These are phyloP conservation scores for Gymnocypris eckloni DNA, from an alignment of 2,797 vertebrate species.

Conservation along the genomic window DNA sequence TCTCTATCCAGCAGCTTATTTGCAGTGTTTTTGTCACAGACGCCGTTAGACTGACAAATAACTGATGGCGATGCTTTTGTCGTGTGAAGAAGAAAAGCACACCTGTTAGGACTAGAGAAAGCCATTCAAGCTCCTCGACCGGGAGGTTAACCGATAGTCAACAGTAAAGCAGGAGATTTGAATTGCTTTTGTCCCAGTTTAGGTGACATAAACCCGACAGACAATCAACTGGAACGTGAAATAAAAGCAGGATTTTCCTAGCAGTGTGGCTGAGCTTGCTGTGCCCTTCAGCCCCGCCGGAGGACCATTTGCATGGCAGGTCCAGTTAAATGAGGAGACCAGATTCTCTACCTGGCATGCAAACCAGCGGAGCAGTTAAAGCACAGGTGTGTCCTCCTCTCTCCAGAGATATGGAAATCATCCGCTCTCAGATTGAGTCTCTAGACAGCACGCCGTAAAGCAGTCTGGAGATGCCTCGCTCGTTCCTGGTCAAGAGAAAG, in stretches of 20 bases:
- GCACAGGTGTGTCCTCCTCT: slow-evolving; percentile 74
- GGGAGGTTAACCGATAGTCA: slow-evolving; percentile 63
- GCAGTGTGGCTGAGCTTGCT: slow-evolving; percentile 73
- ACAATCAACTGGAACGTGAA: slow-evolving; percentile 63
- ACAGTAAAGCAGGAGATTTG: slow-evolving; percentile 63
- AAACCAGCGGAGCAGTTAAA: slow-evolving; percentile 80
- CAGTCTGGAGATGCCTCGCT: slow-evolving; percentile 74
- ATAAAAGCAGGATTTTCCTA: slow-evolving; percentile 78
- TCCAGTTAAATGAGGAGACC: slow-evolving; percentile 78
- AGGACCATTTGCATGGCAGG: slow-evolving; percentile 81
- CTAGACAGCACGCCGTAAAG: slow-evolving; percentile 49
- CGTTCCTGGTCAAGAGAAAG: slow-evolving; percentile 83
- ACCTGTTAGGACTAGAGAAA: slow-evolving; percentile 49
- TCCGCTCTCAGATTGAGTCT: slow-evolving; percentile 72
- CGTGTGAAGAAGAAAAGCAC: slow-evolving; percentile 45
- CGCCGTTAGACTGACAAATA: slow-evolving; percentile 4
- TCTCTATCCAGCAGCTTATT: not conserved
- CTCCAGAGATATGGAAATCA: slow-evolving; percentile 74
- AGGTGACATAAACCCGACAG: slow-evolving; percentile 64
- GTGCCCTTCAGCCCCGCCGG: slow-evolving; percentile 65
- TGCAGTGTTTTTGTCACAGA: not conserved
- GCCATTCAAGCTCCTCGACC: slow-evolving; percentile 53
- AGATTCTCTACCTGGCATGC: slow-evolving; percentile 82
- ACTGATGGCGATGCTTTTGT: slow-evolving; percentile 20
- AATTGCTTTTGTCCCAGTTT: slow-evolving; percentile 70